Conservation (phyloP, 2,888 invertebrate genomes). For the Cybosia mesomella region DNA sequence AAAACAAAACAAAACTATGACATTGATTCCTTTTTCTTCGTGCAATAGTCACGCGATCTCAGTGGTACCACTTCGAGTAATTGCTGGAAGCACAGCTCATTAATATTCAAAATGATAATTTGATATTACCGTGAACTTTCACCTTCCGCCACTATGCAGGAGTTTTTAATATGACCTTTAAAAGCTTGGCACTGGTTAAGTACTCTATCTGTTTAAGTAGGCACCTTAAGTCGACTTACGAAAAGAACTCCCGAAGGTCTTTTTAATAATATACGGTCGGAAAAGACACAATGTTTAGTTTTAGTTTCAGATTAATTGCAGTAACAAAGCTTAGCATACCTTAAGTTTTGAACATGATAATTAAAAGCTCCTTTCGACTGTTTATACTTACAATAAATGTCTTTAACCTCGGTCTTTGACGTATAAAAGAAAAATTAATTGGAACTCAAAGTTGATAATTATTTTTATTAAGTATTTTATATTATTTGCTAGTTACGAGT, state of each 20-base stretch:
- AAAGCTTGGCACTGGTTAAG: constrained; percentile 53
- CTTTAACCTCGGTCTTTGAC: not conserved
- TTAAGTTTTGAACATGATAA: constrained; percentile 25
- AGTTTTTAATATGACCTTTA: constrained; percentile 69
- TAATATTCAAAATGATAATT: constrained; percentile 78
- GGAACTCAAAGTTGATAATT: too few species aligned
- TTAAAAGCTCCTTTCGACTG: constrained; percentile 6
- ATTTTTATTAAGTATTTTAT: too few species aligned
- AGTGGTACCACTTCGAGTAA: constrained; percentile 80
- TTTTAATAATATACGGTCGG: constrained; percentile 14
- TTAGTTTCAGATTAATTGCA: constrained; percentile 31
- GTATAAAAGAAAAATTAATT: not conserved
- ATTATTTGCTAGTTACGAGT: too few species aligned
- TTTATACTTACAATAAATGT: not conserved
- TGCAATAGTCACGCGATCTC: constrained; percentile 71
- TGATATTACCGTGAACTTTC: constrained; percentile 78
- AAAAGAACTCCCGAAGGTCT: constrained; percentile 35
- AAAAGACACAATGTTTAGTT: constrained; percentile 13
- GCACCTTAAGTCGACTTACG: constrained; percentile 41
- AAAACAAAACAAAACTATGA: constrained; percentile 61
- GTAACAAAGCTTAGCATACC: constrained; percentile 23
- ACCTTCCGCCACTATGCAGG: constrained; percentile 64
- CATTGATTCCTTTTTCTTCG: constrained; percentile 67
- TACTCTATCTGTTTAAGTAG: constrained; percentile 9
- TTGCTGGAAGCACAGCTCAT: constrained; percentile 70